Base-by-base conservation (phyloP, 2,797 vertebrate genomes). In the Schizopygopsis malacanthus region DNA sequence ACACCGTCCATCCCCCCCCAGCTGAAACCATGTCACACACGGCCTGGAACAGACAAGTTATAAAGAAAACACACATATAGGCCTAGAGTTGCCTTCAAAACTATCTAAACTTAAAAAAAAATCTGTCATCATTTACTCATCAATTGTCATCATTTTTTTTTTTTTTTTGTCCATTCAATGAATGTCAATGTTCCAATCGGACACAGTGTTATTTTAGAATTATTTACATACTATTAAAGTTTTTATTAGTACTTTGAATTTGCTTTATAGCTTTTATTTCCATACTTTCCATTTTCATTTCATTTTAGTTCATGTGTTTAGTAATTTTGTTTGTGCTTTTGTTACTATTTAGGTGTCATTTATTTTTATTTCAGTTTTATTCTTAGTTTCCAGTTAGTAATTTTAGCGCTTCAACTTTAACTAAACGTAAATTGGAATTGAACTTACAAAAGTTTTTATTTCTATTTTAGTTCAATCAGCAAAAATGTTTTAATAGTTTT, bases 1-100 rank as follows among this genome's bases (percentile, higher is more conserved):
- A 93, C 85, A 96, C 93, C 0, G 95, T 97, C 96, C 96, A 97
- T 0, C 96, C 96, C 0, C 96, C 96, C 2, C 95, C 95, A 0
- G 92, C 93, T 1, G 93, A 95, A 88, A 94, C 93, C 96, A 96
- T 97, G 93, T 96, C 96, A 92, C 96, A 97, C 89, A 94, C 92
- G 86, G 94, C 95, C 96, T 96, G 89, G 20, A 82, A 56, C 9
- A 3, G 8, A 71, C 45, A 54, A 54, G 52, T n/a, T 6, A 15
- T 25, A 39, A 79, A 63, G 10, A 75, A 50, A 18, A 37, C 47
- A 22, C 18, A 13, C 18, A 54, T 54, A 12, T 39, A n/a, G 6
- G 12, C 33, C 11, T 39, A 7, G n/a, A 63, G 59, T 63, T 63
- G 7, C 28, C 18, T 11, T 7, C 18, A 76, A 54, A 54, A 54